Evolutionary conservation across 92 coral and sea anemone genomes (phyloP).

Genomic region (Parazoanthus atlanticus): DNA sequence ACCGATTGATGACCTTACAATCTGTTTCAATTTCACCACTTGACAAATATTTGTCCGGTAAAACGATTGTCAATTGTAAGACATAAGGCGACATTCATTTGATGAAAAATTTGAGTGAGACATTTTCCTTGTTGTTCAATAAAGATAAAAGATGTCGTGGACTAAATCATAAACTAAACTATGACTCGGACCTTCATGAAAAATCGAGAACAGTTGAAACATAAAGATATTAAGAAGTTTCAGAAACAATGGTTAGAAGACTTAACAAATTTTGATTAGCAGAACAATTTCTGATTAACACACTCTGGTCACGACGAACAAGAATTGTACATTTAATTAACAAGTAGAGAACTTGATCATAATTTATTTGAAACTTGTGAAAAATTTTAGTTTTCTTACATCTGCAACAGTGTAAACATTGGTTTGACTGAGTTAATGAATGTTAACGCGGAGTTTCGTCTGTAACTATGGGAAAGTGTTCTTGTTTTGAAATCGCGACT

Average conservation of each 20-base stretch:
- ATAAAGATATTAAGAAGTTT: neutral
- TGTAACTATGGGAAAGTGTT: conserved; percentile 34
- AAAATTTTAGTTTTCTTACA: neutral
- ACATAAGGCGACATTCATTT: neutral
- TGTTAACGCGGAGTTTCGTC: conserved; percentile 16
- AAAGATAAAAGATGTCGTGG: too few species aligned
- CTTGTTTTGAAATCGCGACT: conserved; percentile 21
- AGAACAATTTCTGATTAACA: neutral
- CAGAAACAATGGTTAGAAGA: neutral
- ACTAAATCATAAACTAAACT: neutral
- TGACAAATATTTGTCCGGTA: neutral
- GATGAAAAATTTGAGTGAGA: neutral
- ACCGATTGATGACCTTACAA: neutral
- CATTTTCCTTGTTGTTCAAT: neutral
- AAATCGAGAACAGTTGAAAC: neutral
- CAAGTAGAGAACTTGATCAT: neutral
- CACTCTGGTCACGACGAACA: neutral
- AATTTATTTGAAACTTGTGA: neutral
- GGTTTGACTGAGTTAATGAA: conserved; percentile 26
- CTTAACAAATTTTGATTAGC: conserved; percentile 11
- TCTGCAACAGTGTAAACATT: conserved; percentile 31
- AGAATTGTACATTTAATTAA: neutral
- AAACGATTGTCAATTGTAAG: conserved; percentile 7
- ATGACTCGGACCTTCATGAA: neutral
- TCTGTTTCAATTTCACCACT: neutral